Conservation (phyloP, 2,888 invertebrate species). For the Ectemnius cavifrons region DNA sequence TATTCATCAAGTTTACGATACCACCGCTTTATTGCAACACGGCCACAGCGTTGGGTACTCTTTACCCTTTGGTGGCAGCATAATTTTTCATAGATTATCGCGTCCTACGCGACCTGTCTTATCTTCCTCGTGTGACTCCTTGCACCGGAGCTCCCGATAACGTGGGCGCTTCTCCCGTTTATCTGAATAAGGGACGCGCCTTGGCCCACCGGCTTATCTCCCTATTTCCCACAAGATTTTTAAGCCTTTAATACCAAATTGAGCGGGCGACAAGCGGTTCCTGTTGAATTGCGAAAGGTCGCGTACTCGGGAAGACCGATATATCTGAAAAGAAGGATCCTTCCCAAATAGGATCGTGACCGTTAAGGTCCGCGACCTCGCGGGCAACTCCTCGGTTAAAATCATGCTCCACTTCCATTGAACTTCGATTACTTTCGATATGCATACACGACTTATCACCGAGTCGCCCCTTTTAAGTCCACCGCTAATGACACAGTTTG, state of each 20-base stretch:
- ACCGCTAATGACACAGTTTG: no score
- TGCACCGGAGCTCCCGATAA: background rate
- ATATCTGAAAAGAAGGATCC: conserved; percentile 15
- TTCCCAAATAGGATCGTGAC: conserved; percentile 42
- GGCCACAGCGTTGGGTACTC: background rate
- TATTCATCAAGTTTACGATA: conserved; percentile 2
- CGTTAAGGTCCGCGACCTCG: conserved; percentile 51
- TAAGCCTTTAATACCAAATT: background rate
- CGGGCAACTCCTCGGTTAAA: conserved; percentile 22
- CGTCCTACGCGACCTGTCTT: background rate
- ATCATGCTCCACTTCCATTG: conserved; percentile 6
- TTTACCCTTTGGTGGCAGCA: background rate
- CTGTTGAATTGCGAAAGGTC: background rate
- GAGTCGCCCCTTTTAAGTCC: no score
- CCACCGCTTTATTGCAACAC: background rate
- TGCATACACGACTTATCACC: conserved; percentile 4
- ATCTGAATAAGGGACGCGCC: background rate
- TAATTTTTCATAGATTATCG: background rate
- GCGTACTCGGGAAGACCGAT: conserved; percentile 13
- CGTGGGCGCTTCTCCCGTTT: background rate
- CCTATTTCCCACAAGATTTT: background rate
- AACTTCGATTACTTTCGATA: conserved; percentile 5
- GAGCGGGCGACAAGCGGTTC: background rate
- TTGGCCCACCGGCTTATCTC: background rate
- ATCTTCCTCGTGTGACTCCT: background rate